A percentile compares a stretch with the other conserved stretches of the same genome.
These are phyloP conservation scores for Catostylus mosaicus DNA, from an alignment of 30 jellyfish, hydroid and myxozoan species.

Conservation along the genomic window DNA sequence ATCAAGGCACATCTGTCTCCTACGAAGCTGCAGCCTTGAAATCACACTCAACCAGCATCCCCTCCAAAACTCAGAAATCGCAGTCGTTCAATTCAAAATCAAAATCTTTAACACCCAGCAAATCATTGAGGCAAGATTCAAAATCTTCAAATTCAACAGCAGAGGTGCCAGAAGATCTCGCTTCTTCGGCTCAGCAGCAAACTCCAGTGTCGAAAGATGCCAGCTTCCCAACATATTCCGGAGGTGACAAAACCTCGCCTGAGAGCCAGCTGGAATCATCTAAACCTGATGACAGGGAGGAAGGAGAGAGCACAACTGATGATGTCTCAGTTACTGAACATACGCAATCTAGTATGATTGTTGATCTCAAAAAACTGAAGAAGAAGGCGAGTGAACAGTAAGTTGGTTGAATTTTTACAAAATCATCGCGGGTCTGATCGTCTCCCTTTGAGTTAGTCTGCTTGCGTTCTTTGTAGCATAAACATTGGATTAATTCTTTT, in stretches of 20 bases:
- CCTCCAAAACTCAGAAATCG: not conserved
- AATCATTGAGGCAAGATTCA: conserved; percentile 14
- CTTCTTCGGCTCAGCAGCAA: conserved; percentile 10
- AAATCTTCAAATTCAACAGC: conserved; percentile 42
- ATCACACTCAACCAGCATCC: conserved; percentile 1
- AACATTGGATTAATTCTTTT: no score
- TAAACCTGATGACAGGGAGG: conserved; percentile 10
- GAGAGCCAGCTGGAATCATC: conserved; percentile 21
- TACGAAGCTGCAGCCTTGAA: conserved; percentile 5
- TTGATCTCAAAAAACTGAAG: conserved; percentile 73
- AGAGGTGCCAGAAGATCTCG: conserved; percentile 67
- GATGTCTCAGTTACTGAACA: conserved; percentile 63
- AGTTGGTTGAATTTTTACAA: not conserved
- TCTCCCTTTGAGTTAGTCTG: no score
- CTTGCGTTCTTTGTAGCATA: no score
- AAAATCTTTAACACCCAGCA: conserved; percentile 1
- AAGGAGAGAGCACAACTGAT: conserved; percentile 55
- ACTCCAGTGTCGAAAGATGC: conserved; percentile 26
- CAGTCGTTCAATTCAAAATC: not conserved
- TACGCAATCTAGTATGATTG: conserved; percentile 71
- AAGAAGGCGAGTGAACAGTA: conserved; percentile 85
- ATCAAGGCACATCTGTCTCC: conserved; percentile 34
- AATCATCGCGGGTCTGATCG: no score
- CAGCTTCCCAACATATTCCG: conserved; percentile 54
- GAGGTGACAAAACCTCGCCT: conserved; percentile 12